Evolutionary conservation across 2,113 vertebrate species (phyloP).

Genomic region (Hepsetus odoe): DNA sequence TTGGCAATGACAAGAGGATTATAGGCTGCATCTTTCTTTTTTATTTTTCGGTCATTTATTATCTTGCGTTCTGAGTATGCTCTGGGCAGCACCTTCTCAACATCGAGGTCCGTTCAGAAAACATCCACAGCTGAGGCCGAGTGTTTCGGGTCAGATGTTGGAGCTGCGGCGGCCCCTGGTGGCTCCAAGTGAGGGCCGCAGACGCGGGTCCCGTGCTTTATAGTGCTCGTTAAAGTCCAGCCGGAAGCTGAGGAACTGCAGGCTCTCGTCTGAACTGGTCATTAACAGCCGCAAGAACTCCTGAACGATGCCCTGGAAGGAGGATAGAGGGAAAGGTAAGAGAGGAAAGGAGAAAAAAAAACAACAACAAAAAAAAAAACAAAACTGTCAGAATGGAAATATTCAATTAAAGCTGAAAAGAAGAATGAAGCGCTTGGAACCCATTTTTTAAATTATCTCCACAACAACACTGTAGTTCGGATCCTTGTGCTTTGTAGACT

Average conservation of each 20-base stretch:
- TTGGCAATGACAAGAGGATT: slow-evolving; percentile 27
- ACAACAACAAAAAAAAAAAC: not conserved
- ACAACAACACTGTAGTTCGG: no score
- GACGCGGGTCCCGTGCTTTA: slow-evolving; percentile 87
- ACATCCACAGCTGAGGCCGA: not conserved
- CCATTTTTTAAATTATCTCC: no score
- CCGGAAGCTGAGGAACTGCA: slow-evolving; percentile 94
- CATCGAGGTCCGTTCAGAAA: slow-evolving; percentile 5
- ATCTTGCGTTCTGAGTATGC: slow-evolving; percentile 14
- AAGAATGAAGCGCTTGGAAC: no score
- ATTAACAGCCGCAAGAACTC: slow-evolving; percentile 93
- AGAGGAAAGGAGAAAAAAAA: not conserved
- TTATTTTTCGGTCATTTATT: slow-evolving; percentile 12
- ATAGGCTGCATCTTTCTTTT: slow-evolving; percentile 12
- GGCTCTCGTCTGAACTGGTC: slow-evolving; percentile 88
- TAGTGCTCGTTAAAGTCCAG: slow-evolving; percentile 96
- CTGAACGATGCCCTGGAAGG: slow-evolving; percentile 87
- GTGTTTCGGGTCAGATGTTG: slow-evolving; percentile 75
- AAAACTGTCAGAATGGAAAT: no score
- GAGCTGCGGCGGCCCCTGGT: slow-evolving; percentile 83
- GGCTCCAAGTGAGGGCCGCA: slow-evolving; percentile 84
- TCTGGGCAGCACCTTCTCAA: slow-evolving; percentile 1
- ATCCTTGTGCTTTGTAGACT: no score
- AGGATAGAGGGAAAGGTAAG: not conserved
- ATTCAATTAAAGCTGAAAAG: not conserved